A percentile compares a stretch with the other conserved stretches of the same genome.
Evolutionary conservation across 2,113 vertebrate species (phyloP).

Genomic region (Holacanthus passer): DNA sequence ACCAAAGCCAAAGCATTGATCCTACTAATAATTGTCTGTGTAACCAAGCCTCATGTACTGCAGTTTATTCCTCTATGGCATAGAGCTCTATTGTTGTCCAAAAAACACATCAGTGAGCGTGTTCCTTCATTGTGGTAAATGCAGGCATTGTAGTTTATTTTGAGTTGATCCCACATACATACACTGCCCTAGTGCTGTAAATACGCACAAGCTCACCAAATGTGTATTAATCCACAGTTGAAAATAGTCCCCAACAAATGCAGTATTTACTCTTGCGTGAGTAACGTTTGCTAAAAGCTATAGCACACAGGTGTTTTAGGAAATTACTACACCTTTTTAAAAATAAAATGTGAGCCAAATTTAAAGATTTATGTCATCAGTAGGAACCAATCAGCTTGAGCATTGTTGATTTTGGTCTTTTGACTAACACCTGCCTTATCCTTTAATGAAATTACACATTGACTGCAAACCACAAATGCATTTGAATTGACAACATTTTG

Average conservation of each 20-base stretch:
- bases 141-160: not conserved
- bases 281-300: not conserved
- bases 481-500: not conserved
- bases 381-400: not conserved
- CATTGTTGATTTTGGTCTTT: not conserved
- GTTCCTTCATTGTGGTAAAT: not conserved
- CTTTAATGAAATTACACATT: not conserved
- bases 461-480: not conserved
- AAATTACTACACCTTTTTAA: not conserved
- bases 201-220: not conserved
- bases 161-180: not conserved
- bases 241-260: not conserved
- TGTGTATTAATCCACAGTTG: constrained; percentile 3
- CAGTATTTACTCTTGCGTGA: not conserved
- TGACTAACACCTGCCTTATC: not conserved
- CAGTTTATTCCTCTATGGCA: not conserved
- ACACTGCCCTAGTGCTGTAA: not conserved
- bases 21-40: constrained; percentile 14
- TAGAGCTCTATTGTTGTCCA: not conserved
- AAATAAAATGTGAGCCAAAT: not conserved
- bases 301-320: not conserved
- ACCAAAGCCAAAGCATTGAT: not conserved
- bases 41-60: not conserved
- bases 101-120: not conserved
- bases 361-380: too few relatives aligned